Conservation (phyloP, 2,113 vertebrate genomes). For the Lonchura striata region DNA sequence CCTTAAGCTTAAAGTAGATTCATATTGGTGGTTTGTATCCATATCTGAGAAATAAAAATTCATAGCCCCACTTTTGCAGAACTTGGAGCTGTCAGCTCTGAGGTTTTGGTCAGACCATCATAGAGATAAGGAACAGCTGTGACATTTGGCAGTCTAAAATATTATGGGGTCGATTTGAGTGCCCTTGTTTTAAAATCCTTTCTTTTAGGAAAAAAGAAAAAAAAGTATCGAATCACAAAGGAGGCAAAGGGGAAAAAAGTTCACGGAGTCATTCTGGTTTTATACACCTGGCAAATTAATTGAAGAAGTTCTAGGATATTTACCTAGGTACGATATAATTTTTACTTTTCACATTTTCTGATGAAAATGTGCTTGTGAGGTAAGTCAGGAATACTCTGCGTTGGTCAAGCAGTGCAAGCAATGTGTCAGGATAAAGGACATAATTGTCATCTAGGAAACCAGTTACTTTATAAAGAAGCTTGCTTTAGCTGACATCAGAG, state of each 20-base stretch:
- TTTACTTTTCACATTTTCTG: background rate
- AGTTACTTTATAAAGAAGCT: background rate
- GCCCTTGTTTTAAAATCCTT: background rate
- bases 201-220: background rate
- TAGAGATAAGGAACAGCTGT: slow-evolving; percentile 1
- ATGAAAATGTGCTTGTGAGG: background rate
- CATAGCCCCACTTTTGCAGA: background rate
- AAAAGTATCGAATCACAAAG: background rate
- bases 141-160: background rate
- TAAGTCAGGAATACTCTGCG: background rate
- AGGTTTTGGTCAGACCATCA: background rate
- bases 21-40: background rate
- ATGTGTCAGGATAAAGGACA: background rate
- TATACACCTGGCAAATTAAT: background rate
- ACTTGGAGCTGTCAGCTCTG: background rate
- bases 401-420: background rate
- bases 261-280: background rate
- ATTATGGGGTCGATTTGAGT: background rate
- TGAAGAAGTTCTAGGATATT: background rate
- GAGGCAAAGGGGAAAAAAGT: background rate
- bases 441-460: background rate
- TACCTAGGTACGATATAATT: background rate
- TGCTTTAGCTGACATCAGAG: background rate
- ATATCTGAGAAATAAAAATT: background rate
- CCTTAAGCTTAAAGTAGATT: background rate